phyloP scores from a whole-genome alignment of 2,113 vertebrate species.

The Paradoxurus hermaphroditus region DNA sequence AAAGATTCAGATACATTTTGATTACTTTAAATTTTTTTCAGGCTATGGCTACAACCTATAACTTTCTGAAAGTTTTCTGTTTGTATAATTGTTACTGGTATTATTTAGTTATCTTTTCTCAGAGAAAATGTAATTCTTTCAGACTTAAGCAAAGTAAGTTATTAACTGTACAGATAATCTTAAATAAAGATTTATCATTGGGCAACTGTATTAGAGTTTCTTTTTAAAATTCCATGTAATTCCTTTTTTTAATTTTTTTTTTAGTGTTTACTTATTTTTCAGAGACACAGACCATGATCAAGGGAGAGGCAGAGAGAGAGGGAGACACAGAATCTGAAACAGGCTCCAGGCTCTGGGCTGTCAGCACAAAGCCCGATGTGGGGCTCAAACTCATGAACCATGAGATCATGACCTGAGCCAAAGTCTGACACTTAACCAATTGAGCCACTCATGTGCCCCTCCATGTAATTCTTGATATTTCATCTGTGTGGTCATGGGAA shows the following conservation, averaged over 20 bases:
- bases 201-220: background rate
- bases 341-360: too few species aligned
- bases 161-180: background rate
- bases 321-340: too few species aligned
- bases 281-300: too few species aligned
- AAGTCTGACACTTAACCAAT: too few species aligned
- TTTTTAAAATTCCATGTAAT: background rate
- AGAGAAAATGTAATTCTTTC: background rate
- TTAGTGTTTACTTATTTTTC: too few species aligned
- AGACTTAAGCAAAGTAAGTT: background rate
- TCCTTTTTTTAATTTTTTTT: too few species aligned
- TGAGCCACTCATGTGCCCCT: too few species aligned
- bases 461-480: background rate
- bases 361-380: too few species aligned
- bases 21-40: background rate
- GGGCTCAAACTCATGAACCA: too few species aligned
- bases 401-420: too few species aligned
- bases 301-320: too few species aligned
- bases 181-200: background rate
- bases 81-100: background rate
- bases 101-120: background rate
- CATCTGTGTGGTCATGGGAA: background rate
- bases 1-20: background rate
- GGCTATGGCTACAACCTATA: background rate
- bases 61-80: background rate